Conservation (phyloP, 2,113 vertebrate species). For the Alosa alosa region DNA sequence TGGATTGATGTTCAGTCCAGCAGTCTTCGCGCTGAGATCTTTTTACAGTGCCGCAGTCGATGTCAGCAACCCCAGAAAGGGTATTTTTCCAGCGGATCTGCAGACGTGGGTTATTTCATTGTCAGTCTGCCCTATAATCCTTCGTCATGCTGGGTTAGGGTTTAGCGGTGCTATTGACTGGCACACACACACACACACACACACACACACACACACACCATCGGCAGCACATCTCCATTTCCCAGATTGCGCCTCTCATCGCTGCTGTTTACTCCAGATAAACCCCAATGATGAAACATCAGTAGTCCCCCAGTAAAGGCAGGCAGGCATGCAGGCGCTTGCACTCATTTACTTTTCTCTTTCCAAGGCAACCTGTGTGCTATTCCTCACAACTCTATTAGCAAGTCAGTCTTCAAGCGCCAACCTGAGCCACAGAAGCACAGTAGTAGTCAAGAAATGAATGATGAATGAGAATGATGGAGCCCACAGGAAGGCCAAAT, state of each 20-base stretch:
- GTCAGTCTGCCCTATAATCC: background rate
- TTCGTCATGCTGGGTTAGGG: background rate
- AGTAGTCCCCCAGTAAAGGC: background rate
- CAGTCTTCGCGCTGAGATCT: background rate
- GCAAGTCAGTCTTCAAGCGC: background rate
- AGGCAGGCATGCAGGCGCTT: background rate
- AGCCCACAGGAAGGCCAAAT: background rate
- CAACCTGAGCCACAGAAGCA: background rate
- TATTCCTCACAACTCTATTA: background rate
- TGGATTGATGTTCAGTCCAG: background rate
- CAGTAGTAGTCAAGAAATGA: background rate
- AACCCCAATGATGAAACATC: slow-evolving; percentile 7
- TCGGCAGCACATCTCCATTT: background rate
- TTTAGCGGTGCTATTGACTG: background rate
- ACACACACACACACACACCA: background rate
- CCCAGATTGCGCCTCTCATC: background rate
- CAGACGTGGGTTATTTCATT: slow-evolving; percentile 8
- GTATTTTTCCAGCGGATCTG: background rate
- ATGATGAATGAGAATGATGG: background rate
- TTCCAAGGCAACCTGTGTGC: background rate
- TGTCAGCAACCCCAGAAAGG: background rate
- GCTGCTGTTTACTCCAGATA: background rate
- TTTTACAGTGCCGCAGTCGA: background rate
- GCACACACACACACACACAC: slow-evolving; percentile 22
- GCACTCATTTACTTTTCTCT: background rate